Evolutionary conservation across 2,888 invertebrate species (phyloP), one percentile per base, ranked within the genome.

Genomic region (Tupiocoris notatus): DNA sequence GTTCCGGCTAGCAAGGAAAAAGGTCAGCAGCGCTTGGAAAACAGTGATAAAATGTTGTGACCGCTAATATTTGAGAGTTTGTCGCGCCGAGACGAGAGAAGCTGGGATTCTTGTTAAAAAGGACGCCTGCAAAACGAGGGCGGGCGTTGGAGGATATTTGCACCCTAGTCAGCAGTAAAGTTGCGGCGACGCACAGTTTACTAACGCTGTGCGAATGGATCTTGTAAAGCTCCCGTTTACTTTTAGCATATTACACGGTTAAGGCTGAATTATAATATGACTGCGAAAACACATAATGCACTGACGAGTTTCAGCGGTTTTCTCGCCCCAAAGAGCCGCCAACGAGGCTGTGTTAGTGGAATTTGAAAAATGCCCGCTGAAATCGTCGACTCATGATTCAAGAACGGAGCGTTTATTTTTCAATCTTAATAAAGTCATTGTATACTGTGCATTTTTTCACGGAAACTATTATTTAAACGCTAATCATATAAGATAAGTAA

Each of bases 41-140:
- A 65, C 65, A 39, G 21, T n/a, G 67, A 67, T 67, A 67, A 67
- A 67, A 67, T 67, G 56, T 67, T 57, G 67, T 54, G 21, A 22
- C 22, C 23, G 57, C 67, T 67, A 67, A 67, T 67, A 67, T 67
- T 67, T 67, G 67, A 21, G 12, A 67, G 59, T 59, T 59, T n/a
- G 59, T 17, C 18, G 59, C 59, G 3, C n/a, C 59, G 20, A 3
- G 3, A 59, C n/a, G n/a, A n/a, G n/a, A n/a, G n/a, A n/a, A n/a
- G n/a, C n/a, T n/a, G n/a, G 65, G 18, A 54, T 3, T n/a, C 18
- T 25, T 3, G 39, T n/a, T 25, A 17, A 25, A 23, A 24, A 24
- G 63, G 17, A 20, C 24, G 65, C 20, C 65, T 25, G 65, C 65
- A 65, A 39, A 57, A 54, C 56, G 39, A 21, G 64, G 57, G 57